Base-by-base conservation (phyloP, 2,113 vertebrate species). In the Podarcis cretensis region DNA sequence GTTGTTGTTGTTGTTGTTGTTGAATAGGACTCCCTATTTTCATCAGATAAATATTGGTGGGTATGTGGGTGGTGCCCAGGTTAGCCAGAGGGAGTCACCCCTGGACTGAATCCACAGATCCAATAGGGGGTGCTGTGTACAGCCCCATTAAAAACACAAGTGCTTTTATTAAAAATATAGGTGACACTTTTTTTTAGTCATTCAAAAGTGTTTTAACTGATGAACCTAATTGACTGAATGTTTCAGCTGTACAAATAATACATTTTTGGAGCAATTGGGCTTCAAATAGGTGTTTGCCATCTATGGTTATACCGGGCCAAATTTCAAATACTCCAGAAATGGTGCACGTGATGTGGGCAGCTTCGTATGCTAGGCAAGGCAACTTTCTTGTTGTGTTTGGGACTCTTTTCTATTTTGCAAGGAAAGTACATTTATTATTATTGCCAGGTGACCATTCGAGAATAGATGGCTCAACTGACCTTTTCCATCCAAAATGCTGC, bases 401-500 rank as follows among this genome's bases (percentile, higher is more conserved):
- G 35, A 40, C 6, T 30, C 54, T 5, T 21, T 89, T 27, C 21
- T 88, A 5, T 65, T 90, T 85, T 85, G 69, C 83, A 84, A 89
- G 79, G 59, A 89, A 66, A 81, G 1, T 32, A 40, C 86, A 89
- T 73, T 18, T 91, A 0, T 92, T 90, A 84, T 76, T 75, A 80
- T 79, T 84, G 78, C 81, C 81, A 75, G 87, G 86, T 87, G 86
- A 23, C 71, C 80, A 86, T 57, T 63, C 77, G 75, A 74, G 14
- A 93, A 87, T 54, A 81, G 80, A 88, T 63, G 85, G 65, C 88
- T 25, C 9, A 84, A 86, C 14, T 81, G 48, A 91, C 86, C 75
- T 91, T 87, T 94, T 87, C 94, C 89, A 69, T 82, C 83, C 91
- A 93, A 85, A 48, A 59, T 66, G 9, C 5, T 87, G 40, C 84